These are phyloP conservation scores for Rhagium mordax DNA, from an alignment of 2,888 invertebrate genomes.

Conservation along the genomic window DNA sequence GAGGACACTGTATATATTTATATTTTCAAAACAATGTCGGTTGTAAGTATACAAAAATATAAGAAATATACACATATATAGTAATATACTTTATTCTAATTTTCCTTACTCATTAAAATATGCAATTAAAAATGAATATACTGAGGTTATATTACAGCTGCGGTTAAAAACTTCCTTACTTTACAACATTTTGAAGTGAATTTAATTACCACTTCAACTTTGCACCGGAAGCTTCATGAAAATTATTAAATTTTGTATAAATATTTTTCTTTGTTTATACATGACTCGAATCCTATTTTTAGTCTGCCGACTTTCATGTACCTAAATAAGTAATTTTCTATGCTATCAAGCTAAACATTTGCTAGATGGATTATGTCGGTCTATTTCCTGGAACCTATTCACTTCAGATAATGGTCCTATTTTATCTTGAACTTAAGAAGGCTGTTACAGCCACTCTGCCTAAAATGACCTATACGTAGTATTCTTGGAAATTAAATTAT, in stretches of 20 bases:
- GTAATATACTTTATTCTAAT: too few relatives aligned
- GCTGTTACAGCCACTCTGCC: conserved; percentile 5
- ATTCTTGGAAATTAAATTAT: background rate
- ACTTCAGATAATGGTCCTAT: conserved; percentile 36
- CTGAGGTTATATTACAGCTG: too few relatives aligned
- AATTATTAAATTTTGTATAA: background rate
- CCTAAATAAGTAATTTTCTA: conserved; percentile 33
- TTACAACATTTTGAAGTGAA: background rate
- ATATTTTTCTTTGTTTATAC: conserved; percentile 8
- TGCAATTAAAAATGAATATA: too few relatives aligned
- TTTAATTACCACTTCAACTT: conserved; percentile 4
- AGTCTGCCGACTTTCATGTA: conserved; percentile 4
- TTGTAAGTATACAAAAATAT: too few relatives aligned
- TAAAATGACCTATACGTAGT: background rate
- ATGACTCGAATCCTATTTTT: conserved; percentile 3
- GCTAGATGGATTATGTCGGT: conserved; percentile 40
- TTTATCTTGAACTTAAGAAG: conserved; percentile 32
- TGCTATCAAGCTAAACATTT: conserved; percentile 39
- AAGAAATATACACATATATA: too few relatives aligned
- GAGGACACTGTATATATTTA: too few relatives aligned
- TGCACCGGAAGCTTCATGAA: background rate
- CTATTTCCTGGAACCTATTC: conserved; percentile 38
- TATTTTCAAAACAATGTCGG: too few relatives aligned
- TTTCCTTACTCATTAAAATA: too few relatives aligned
- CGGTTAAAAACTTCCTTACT: background rate